These are phyloP conservation scores for Tupiocoris notatus DNA, from an alignment of 2,888 invertebrate genomes.

Conservation along the genomic window DNA sequence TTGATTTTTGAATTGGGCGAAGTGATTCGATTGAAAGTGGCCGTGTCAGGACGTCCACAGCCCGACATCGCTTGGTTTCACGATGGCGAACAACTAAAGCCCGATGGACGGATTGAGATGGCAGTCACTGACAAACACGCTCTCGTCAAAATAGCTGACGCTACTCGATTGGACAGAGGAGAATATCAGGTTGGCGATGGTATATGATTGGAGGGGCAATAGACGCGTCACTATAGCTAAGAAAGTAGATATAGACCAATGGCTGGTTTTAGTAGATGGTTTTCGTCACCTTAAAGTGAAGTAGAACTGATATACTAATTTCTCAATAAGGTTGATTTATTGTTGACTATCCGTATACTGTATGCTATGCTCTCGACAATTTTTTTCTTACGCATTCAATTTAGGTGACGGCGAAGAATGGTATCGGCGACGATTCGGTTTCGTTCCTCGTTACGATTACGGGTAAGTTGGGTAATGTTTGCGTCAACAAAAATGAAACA, in stretches of 20 bases:
- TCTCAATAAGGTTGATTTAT: too few relatives aligned
- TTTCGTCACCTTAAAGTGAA: too few relatives aligned
- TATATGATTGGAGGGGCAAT: too few relatives aligned
- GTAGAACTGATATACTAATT: too few relatives aligned
- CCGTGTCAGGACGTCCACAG: slow-evolving; percentile 80
- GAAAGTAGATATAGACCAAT: too few relatives aligned
- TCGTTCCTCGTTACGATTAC: slow-evolving; percentile 84
- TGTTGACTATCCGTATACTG: too few relatives aligned
- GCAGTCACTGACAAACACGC: slow-evolving; percentile 58
- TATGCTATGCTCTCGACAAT: too few relatives aligned
- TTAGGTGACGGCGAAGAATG: slow-evolving; percentile 66
- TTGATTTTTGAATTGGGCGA: slow-evolving; percentile 83
- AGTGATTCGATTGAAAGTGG: slow-evolving; percentile 77
- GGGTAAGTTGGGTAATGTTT: slow-evolving; percentile 56
- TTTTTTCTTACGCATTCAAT: neutral
- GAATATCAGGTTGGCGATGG: slow-evolving; percentile 87
- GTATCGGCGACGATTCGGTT: slow-evolving; percentile 75
- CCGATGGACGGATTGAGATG: slow-evolving; percentile 54
- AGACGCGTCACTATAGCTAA: too few relatives aligned
- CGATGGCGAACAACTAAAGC: slow-evolving; percentile 67
- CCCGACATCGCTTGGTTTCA: slow-evolving; percentile 83
- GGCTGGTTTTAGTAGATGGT: too few relatives aligned
- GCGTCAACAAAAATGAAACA: too few relatives aligned
- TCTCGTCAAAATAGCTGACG: slow-evolving; percentile 71
- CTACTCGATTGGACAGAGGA: slow-evolving; percentile 78